These are phyloP conservation scores for Trachops cirrhosus DNA, from an alignment of 2,797 vertebrate species.

Conservation along the genomic window DNA sequence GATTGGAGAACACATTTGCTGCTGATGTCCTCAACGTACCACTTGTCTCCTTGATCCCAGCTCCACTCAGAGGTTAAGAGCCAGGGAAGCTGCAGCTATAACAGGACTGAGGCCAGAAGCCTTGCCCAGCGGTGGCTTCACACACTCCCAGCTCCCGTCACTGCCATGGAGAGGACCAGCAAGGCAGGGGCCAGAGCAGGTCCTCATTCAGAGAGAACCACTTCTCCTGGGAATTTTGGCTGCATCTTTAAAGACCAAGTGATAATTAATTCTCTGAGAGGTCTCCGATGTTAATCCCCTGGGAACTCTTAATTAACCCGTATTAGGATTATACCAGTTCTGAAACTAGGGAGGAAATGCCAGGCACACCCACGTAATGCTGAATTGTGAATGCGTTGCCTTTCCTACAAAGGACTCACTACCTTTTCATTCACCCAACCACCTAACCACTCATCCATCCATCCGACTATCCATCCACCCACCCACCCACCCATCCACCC, in stretches of 20 bases:
- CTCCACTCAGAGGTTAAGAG: background rate
- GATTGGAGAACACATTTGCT: background rate
- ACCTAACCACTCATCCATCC: background rate
- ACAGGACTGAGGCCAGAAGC: background rate
- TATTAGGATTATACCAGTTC: background rate
- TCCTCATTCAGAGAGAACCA: background rate
- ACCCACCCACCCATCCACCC: background rate
- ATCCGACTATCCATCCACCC: background rate
- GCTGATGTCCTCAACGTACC: background rate
- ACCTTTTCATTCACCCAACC: background rate
- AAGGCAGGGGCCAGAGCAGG: background rate
- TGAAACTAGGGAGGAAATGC: background rate
- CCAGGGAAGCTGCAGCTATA: background rate
- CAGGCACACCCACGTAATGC: background rate
- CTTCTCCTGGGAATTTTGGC: background rate
- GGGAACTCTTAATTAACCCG: slow-evolving; percentile 21
- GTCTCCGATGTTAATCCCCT: slow-evolving; percentile 1
- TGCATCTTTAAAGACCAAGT: background rate
- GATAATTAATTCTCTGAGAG: slow-evolving; percentile 14
- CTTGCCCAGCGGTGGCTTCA: too few relatives aligned
- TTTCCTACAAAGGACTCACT: background rate
- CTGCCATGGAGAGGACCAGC: background rate
- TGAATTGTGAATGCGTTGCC: background rate
- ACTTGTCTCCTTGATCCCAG: background rate
- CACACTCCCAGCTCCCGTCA: background rate